Evolutionary conservation across 2,888 invertebrate genomes (phyloP).

Genomic region (Plemyria rubiginata): DNA sequence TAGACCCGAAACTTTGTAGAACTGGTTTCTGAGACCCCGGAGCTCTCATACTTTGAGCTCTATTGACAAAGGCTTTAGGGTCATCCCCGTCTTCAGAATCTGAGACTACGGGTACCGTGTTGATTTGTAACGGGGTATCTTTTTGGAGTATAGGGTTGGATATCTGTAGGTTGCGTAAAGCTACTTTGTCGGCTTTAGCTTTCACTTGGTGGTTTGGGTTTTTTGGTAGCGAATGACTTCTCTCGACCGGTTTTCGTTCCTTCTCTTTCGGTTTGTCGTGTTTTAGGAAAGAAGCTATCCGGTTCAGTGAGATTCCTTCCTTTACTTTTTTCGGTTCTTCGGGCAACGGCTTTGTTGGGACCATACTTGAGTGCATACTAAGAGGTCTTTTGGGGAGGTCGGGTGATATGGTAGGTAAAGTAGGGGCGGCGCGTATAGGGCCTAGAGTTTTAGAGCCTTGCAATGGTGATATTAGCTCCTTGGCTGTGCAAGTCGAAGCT

Average conservation of each 20-base stretch:
- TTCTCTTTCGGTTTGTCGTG: constrained; percentile 84
- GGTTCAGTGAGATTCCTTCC: constrained; percentile 87
- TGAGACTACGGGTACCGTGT: constrained; percentile 85
- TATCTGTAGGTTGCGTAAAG: constrained; percentile 90
- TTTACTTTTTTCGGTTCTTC: constrained; percentile 83
- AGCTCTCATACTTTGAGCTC: constrained; percentile 93
- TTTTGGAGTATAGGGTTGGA: constrained; percentile 92
- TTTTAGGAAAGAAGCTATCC: constrained; percentile 91
- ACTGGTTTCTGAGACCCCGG: constrained; percentile 83
- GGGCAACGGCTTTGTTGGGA: constrained; percentile 73
- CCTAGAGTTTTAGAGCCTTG: constrained; percentile 85
- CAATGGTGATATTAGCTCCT: constrained; percentile 88
- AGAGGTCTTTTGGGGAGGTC: constrained; percentile 80
- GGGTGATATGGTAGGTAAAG: constrained; percentile 65
- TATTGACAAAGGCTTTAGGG: constrained; percentile 86
- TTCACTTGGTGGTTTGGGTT: constrained; percentile 85
- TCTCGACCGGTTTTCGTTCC: constrained; percentile 76
- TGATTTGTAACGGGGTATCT: constrained; percentile 85
- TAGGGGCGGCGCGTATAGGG: constrained; percentile 86
- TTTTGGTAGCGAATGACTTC: constrained; percentile 85
- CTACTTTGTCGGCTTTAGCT: constrained; percentile 88
- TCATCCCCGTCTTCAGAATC: constrained; percentile 81
- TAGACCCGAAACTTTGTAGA: constrained; percentile 92
- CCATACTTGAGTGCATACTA: constrained; percentile 74
- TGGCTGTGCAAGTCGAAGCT: constrained; percentile 91